Conservation (phyloP, 2,888 invertebrate genomes). For the Serripes groenlandicus region DNA sequence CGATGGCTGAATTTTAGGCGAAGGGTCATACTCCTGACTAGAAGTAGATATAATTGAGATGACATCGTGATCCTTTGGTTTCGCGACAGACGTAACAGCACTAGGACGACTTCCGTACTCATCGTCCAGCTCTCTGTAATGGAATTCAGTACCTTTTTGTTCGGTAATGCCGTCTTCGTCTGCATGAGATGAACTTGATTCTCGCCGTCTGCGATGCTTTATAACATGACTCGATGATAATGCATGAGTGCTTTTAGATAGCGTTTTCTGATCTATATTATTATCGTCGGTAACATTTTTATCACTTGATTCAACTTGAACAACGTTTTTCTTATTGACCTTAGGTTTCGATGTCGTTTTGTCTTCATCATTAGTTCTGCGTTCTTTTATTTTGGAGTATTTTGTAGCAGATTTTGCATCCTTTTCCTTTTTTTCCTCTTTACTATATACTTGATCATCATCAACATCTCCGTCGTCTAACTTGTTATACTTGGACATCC, state of each 20-base stretch:
- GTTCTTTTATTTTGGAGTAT: conserved; percentile 49
- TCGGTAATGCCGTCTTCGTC: conserved; percentile 86
- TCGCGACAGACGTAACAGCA: conserved; percentile 59
- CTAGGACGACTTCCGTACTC: conserved; percentile 84
- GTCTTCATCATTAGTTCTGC: conserved; percentile 15
- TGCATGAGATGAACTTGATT: conserved; percentile 83
- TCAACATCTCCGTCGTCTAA: conserved; percentile 87
- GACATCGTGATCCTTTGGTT: conserved; percentile 67
- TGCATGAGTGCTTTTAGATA: neutral
- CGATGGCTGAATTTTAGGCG: conserved; percentile 53
- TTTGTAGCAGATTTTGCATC: conserved; percentile 27
- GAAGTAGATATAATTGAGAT: conserved; percentile 65
- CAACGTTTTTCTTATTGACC: neutral
- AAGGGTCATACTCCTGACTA: conserved; percentile 68
- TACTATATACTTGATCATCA: conserved; percentile 70
- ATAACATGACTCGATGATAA: neutral
- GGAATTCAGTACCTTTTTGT: conserved; percentile 77
- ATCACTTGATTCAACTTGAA: neutral
- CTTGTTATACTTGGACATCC: conserved; percentile 93
- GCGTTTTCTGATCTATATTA: neutral
- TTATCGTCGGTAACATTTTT: neutral
- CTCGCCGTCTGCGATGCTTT: conserved; percentile 58
- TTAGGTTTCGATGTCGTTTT: conserved; percentile 20
- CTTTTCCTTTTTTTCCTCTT: conserved; percentile 42
- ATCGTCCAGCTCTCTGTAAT: conserved; percentile 84